These are phyloP conservation scores for Triops longicaudatus DNA, from an alignment of 1,140 invertebrate species.

Conservation along the genomic window DNA sequence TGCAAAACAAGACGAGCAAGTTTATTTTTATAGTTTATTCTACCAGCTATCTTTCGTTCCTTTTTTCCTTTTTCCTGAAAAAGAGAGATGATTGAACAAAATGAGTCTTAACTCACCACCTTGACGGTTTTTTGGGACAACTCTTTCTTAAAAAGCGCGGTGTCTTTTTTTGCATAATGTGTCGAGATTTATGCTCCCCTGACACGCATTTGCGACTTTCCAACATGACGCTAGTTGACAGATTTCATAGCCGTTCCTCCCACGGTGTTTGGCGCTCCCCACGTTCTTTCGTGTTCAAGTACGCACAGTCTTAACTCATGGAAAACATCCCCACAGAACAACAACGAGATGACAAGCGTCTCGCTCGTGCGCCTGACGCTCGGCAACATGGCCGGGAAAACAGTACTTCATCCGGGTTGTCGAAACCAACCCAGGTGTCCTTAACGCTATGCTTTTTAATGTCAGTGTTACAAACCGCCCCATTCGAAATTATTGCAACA, in stretches of 20 bases:
- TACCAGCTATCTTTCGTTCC: not conserved
- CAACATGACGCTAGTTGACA: constrained; percentile 4
- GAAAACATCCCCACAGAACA: not conserved
- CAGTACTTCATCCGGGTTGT: too few species aligned
- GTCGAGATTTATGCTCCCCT: not conserved
- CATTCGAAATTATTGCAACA: too few species aligned
- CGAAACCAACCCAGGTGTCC: too few species aligned
- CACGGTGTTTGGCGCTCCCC: not conserved
- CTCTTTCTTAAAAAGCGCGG: not conserved
- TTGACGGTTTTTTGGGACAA: not conserved
- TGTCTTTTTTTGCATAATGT: not conserved
- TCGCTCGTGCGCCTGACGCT: constrained; percentile 7
- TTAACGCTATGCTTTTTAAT: too few species aligned
- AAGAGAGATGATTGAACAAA: not conserved
- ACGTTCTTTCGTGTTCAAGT: not conserved
- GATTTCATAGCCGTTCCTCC: not conserved
- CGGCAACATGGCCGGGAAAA: not conserved
- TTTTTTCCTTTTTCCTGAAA: too few species aligned
- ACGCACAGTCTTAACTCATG: too few species aligned
- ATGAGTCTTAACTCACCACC: not conserved
- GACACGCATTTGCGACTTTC: not conserved
- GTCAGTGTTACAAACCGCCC: too few species aligned
- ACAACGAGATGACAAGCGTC: not conserved
- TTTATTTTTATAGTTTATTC: too few species aligned
- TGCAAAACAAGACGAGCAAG: too few species aligned